Conservation (phyloP, 2,888 invertebrate genomes). For the Heliconius cydno region DNA sequence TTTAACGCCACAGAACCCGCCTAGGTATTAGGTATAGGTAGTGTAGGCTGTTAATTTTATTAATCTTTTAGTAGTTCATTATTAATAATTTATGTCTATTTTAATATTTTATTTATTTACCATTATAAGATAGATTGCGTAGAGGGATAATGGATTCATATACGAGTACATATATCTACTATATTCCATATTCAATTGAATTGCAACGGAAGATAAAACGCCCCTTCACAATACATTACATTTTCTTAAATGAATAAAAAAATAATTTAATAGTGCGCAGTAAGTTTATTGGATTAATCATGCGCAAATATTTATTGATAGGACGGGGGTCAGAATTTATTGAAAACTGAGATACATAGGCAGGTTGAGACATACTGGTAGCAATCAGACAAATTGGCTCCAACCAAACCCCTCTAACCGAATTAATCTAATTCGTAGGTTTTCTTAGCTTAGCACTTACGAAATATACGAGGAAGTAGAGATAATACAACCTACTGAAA, state of each 20-base stretch:
- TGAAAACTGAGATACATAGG: conserved; percentile 73
- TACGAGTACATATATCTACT: not conserved
- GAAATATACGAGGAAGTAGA: conserved; percentile 58
- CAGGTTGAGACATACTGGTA: conserved; percentile 73
- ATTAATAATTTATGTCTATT: not conserved
- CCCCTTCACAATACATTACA: conserved; percentile 39
- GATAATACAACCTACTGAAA: conserved; percentile 4
- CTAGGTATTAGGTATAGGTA: not conserved
- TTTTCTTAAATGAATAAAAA: conserved; percentile 59
- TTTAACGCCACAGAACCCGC: not conserved
- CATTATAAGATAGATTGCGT: not conserved
- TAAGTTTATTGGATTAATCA: conserved; percentile 80
- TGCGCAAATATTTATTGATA: conserved; percentile 83
- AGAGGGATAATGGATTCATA: not conserved
- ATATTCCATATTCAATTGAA: conserved; percentile 6
- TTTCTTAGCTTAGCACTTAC: conserved; percentile 74
- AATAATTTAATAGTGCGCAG: conserved; percentile 65
- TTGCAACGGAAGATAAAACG: conserved; percentile 29
- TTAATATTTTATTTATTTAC: not conserved
- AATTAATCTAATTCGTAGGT: conserved; percentile 81
- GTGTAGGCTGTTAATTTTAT: not conserved
- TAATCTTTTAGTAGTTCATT: not conserved
- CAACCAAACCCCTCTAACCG: conserved; percentile 77
- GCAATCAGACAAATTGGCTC: conserved; percentile 85
- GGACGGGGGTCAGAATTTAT: conserved; percentile 82